These are phyloP conservation scores for Stichopus chloronotus DNA, from an alignment of 35 echinoderm and acorn worm species.

Conservation along the genomic window DNA sequence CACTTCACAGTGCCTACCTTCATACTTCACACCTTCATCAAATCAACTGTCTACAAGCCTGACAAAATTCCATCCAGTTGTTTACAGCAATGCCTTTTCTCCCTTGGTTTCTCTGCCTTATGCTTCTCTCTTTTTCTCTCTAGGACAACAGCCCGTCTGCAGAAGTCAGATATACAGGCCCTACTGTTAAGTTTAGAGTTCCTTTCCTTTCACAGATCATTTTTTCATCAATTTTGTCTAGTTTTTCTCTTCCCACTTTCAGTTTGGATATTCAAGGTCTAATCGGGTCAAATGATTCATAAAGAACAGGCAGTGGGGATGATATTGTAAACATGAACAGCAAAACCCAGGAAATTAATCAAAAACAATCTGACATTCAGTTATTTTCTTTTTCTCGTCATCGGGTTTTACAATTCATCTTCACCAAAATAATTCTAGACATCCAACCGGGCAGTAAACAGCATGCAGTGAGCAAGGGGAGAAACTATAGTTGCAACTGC, in stretches of 20 bases:
- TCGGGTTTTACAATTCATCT: not conserved
- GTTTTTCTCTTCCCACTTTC: not conserved
- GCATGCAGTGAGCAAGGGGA: not conserved
- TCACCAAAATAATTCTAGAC: not conserved
- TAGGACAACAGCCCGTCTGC: no score
- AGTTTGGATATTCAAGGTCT: not conserved
- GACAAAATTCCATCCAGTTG: no score
- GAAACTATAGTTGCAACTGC: no score
- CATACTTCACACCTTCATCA: no score
- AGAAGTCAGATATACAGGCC: no score
- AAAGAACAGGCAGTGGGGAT: not conserved
- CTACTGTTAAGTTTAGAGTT: no score
- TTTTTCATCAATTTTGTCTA: not conserved
- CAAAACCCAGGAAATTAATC: not conserved
- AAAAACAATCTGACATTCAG: constrained; percentile 12
- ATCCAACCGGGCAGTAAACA: not conserved
- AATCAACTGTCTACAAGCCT: no score
- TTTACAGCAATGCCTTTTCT: no score
- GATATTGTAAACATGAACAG: not conserved
- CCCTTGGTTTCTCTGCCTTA: no score
- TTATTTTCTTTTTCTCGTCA: not conserved
- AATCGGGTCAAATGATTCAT: constrained; percentile 12
- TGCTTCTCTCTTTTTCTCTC: no score
- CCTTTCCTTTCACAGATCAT: no score
- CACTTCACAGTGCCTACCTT: no score